Evolutionary conservation across 2,113 vertebrate genomes (phyloP), one percentile per base, ranked within the genome.

Genomic region (Ailurus styani): DNA sequence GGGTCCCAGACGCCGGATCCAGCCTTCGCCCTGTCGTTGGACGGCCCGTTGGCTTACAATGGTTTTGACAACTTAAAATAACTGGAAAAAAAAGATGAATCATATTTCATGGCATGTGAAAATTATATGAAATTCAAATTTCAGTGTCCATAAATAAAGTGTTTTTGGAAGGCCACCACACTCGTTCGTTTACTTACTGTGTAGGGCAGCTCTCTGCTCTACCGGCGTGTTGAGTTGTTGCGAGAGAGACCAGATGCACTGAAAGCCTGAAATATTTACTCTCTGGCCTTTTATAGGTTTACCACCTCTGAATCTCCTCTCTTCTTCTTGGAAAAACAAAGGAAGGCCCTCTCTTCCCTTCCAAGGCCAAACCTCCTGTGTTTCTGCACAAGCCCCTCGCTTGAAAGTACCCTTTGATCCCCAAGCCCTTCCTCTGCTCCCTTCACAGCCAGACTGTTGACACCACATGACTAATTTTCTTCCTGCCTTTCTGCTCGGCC

Each of bases 21-120:
- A 3, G 0, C 31, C 40, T 21, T 50, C 37, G 0, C 1, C 29
- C 27, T 73, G n/a, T 37, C 62, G 86, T 70, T 57, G 10, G 45
- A 64, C 0, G 0, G 37, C 23, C 37, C n/a, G 50, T 50, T 5
- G 62, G 40, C 25, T 75, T 84, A 73, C 29, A 40, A 18, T 73
- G 34, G 21, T 66, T 64, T 93, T 42, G 18, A 77, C 18, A 87
- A 95, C 88, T 93, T 92, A 81, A 18, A 87, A 57, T 87, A 97
- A 47, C 52, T 52, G 7, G 9, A 11, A 40, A 40, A 31, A 45
- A 45, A 70, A 54, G 25, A 77, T 68, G 60, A 95, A 29, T 78
- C 42, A 9, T n/a, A 57, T 87, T 95, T 90, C 25, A 40, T 31
- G 85, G 79, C 60, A 64, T 55, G 54, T 34, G 42, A 91, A 88